These are phyloP conservation scores for Trichacis sp. DNA, from an alignment of 2,888 invertebrate species.

Conservation along the genomic window DNA sequence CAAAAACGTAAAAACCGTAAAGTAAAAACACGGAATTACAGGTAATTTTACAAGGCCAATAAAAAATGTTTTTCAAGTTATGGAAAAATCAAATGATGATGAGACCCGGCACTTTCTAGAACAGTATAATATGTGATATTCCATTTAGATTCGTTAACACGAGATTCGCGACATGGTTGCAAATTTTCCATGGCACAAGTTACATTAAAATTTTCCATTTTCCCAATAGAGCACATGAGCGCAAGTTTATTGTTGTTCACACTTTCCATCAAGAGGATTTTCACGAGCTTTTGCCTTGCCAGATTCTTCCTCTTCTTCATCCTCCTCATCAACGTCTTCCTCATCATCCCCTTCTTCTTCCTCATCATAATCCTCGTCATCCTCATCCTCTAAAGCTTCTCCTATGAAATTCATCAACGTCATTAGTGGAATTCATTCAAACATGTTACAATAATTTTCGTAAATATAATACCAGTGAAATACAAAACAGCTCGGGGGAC, in stretches of 20 bases:
- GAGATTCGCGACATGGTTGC: too few relatives aligned
- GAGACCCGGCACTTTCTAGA: too few relatives aligned
- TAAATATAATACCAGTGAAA: constrained; percentile 97
- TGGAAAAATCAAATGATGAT: neutral
- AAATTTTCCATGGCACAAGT: neutral
- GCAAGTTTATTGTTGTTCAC: constrained; percentile 83
- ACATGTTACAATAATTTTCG: too few relatives aligned
- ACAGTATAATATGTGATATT: too few relatives aligned
- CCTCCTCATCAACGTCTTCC: constrained; percentile 61
- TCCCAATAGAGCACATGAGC: too few relatives aligned
- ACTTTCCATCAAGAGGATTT: constrained; percentile 71
- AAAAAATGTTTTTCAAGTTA: too few relatives aligned
- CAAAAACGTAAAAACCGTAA: constrained; percentile 64
- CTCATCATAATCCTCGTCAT: constrained; percentile 80
- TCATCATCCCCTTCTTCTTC: constrained; percentile 63
- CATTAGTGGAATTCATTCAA: too few relatives aligned
- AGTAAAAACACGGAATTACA: too few relatives aligned
- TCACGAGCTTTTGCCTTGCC: constrained; percentile 67
- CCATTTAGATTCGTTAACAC: too few relatives aligned
- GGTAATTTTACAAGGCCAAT: too few relatives aligned
- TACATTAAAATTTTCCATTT: constrained; percentile 7
- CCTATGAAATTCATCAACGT: constrained; percentile 50
- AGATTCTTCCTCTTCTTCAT: constrained; percentile 70
- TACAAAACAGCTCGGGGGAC: constrained; percentile 97
- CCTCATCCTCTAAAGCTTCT: constrained; percentile 80